Base-by-base conservation (phyloP, 2,888 invertebrate genomes). In the Liopterus haemorrhoidalis region DNA sequence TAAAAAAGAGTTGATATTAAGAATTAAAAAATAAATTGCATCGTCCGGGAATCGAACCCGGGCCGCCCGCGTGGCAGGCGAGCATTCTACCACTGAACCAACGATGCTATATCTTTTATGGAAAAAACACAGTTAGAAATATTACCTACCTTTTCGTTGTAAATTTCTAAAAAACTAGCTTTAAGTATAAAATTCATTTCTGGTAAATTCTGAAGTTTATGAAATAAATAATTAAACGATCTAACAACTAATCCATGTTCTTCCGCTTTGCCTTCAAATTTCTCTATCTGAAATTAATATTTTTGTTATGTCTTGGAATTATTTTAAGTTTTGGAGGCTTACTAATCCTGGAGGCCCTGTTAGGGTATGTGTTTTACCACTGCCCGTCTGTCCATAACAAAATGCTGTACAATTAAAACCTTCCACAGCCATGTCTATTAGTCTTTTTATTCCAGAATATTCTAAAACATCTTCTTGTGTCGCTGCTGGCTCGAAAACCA, bases 371-470 rank as follows among this genome's bases (percentile, higher is more conserved):
- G 95, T 95, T 71, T 95, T 95, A 4, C 95, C 95, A 54, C 92
- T 92, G 30, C 95, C 94, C 0, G 95, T 95, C 71, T 95, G 95
- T 1, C 95, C 95, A 68, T 95, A 95, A 63, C 95, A 95, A 69
- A 95, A 90, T 18, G 86, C 88, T 1, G 95, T 95, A 61, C 92
- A 91, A 20, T 88, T 85, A 66, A 92, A 95, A 15, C 95, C 95
- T 63, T 92, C 91, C 24, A 94, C 80, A 1, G 92, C 88, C 91
- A 94, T 93, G 65, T 93, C 90, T 46, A 95, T 81, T 11, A 95
- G 79, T 38, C 88, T 75, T 62, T 89, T 92, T 49, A 94, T 80
- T 1, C 94, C 94, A 0, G 87, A 92, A 69, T 86, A 89, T 63
- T 92, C 87, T 48, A 95, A 72, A 32, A 95, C 79, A 61, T 94